Evolutionary conservation across 2,797 vertebrate species (phyloP), one percentile per base, ranked within the genome.

Genomic region (Australoheros facetus): DNA sequence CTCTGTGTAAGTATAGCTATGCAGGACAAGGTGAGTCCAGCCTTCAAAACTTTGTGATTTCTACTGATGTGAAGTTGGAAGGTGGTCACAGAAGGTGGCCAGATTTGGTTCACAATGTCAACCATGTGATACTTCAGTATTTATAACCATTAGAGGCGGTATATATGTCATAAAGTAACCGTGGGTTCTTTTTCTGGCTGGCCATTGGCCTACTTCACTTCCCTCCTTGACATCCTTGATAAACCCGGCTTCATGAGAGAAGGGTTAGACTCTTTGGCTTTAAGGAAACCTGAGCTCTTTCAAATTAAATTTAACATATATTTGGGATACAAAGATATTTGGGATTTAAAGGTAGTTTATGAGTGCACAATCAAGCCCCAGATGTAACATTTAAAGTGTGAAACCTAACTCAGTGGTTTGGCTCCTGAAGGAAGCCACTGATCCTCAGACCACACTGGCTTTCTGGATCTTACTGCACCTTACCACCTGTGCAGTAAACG

Each of bases 1-100:
- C 70, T 75, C 82, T 56, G 81, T 80, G 77, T 77, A 80, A 90
- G 83, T 87, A 75, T 75, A 89, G 85, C 80, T 86, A 94, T 93
- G 75, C 91, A 93, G 92, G 93, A 91, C 94, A 95, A 95, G 95
- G 93, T 94, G 94, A 95, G 86, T 79, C 82, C 90, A 94, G 93
- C 91, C 94, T 95, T 95, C 90, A 93, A 89, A 95, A 94, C 92
- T 92, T 92, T 87, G 75, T 75, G 79, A 89, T 93, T 92, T 90
- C 85, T 76, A 86, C 89, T 70, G 85, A 89, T 89, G 83, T 85
- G 73, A 23, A 87, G 84, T 87, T 84, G 83, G 89, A 94, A 92
- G 93, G 92, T 93, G 88, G 94, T 81, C 85, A 90, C 84, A 82
- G 87, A 88, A 77, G 89, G 89, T 87, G 90, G 86, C 79, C 90